Evolutionary conservation across 2,888 invertebrate genomes (phyloP).

Genomic region (Dorcus parallelipipedus): DNA sequence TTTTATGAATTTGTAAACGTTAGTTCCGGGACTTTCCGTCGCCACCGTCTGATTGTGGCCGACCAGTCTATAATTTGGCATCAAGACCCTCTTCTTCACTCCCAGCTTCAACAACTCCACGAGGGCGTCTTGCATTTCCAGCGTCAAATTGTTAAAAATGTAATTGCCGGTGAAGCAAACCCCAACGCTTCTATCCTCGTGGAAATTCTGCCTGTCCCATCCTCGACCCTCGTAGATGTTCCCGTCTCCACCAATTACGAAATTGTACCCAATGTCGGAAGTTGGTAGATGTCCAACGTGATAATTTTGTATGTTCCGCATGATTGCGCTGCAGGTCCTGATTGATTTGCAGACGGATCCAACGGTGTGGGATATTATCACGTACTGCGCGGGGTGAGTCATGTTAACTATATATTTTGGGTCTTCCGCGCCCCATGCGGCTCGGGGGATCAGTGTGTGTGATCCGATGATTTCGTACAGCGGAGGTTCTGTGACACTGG

Average conservation of each 20-base stretch:
- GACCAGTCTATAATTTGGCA: conserved; percentile 50
- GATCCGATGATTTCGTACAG: too few relatives aligned
- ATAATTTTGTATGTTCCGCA: conserved; percentile 50
- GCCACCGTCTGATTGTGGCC: conserved; percentile 53
- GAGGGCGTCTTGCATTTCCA: conserved; percentile 49
- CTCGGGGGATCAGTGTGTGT: conserved; percentile 6
- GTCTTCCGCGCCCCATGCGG: conserved; percentile 51
- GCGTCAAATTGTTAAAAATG: conserved; percentile 44
- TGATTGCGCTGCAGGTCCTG: conserved; percentile 47
- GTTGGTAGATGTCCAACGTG: conserved; percentile 47
- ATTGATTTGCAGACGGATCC: conserved; percentile 48
- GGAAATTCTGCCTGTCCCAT: conserved; percentile 54
- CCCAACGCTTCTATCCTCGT: conserved; percentile 47
- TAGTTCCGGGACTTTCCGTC: conserved; percentile 53
- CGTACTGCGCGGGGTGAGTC: conserved; percentile 47
- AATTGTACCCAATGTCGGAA: conserved; percentile 51
- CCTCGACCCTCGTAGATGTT: conserved; percentile 54
- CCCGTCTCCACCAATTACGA: conserved; percentile 57
- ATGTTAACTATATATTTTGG: conserved; percentile 49
- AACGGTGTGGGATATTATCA: conserved; percentile 54
- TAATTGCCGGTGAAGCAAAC: conserved; percentile 54
- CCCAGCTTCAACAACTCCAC: conserved; percentile 49
- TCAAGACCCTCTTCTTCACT: conserved; percentile 45
- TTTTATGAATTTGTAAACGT: conserved; percentile 50
- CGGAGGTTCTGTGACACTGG: too few relatives aligned